Evolutionary conservation across 2,113 vertebrate genomes (phyloP), one percentile per base, ranked within the genome.

Genomic region (Rhombomys opimus): DNA sequence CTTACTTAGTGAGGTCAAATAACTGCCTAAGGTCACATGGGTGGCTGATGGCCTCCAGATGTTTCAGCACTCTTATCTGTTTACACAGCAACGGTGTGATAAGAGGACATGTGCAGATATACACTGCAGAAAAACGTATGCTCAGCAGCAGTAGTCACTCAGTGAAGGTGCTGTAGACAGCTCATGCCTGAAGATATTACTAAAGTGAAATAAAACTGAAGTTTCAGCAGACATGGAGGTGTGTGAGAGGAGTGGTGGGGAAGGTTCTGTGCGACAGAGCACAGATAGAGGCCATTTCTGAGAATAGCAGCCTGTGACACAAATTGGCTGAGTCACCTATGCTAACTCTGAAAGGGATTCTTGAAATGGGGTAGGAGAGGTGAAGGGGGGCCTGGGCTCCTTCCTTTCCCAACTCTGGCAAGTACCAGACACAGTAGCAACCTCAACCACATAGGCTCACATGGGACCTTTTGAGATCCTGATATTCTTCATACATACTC

Each of bases 201-300:
- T 25, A 59, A 87, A 65, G 91, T 50, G 90, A 80, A 82, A 27
- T 54, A 27, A 93, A 89, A 61, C 70, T 63, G 9, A 63, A 63
- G 30, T 63, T 41, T 59, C 87, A 52, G 77, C 81, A 77, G 80
- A 89, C 35, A 50, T n/a, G 32, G 81, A 63, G 38, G 52, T 78
- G 77, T 63, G 61, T 8, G 30, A 89, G 61, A 94, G 59, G 59
- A 54, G 12, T 18, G 17, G 73, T 46, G 5, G 46, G 46, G 46
- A 46, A 46, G 46, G 46, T 46, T 46, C 46, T 41, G 54, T 30
- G 46, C 1, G 7, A 30, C 84, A 86, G 38, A 50, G 30, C 41
- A 32, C 15, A 67, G 10, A 86, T 25, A 8, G 38, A 32, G 84
- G 9, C 61, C 67, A n/a, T 70, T 89, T n/a, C 35, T 25, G 15